These are phyloP conservation scores for Margaritifera margaritifera DNA, from an alignment of 2,888 invertebrate genomes.

Conservation along the genomic window DNA sequence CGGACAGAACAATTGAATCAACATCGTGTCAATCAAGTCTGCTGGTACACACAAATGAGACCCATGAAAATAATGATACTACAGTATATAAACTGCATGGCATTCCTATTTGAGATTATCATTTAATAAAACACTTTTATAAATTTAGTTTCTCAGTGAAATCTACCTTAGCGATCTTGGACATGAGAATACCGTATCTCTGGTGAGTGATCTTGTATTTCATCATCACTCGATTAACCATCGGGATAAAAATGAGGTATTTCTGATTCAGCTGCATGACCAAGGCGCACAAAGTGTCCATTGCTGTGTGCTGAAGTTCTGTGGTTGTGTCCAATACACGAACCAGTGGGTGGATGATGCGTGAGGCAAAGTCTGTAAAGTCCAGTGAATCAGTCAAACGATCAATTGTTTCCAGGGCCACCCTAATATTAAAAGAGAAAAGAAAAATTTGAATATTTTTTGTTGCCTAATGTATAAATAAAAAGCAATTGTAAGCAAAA, in stretches of 20 bases:
- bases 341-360: constrained; percentile 95
- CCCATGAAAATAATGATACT: too few species aligned
- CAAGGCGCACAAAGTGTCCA: constrained; percentile 92
- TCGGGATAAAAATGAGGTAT: constrained; percentile 92
- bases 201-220: constrained; percentile 77
- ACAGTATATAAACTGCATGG: too few species aligned
- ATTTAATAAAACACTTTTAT: too few species aligned
- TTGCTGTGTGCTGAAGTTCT: constrained; percentile 82
- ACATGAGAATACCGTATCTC: constrained; percentile 83
- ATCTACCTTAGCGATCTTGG: constrained; percentile 71
- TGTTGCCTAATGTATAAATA: too few species aligned
- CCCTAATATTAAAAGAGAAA: constrained; percentile 47
- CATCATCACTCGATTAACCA: constrained; percentile 84
- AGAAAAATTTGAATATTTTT: too few species aligned
- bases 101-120: too few species aligned
- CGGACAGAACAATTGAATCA: too few species aligned
- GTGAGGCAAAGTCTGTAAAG: constrained; percentile 91
- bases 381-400: constrained; percentile 91
- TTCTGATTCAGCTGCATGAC: constrained; percentile 91
- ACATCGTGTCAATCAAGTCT: too few species aligned
- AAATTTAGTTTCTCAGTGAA: too few species aligned
- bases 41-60: too few species aligned
- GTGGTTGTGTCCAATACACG: constrained; percentile 86
- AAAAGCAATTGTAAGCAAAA: too few species aligned
- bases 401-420: constrained; percentile 85